Percentiles rank a stretch among this genome's conserved stretches.
Conservation (phyloP, 2,888 invertebrate genomes). For the Eumerus sabulonum region DNA sequence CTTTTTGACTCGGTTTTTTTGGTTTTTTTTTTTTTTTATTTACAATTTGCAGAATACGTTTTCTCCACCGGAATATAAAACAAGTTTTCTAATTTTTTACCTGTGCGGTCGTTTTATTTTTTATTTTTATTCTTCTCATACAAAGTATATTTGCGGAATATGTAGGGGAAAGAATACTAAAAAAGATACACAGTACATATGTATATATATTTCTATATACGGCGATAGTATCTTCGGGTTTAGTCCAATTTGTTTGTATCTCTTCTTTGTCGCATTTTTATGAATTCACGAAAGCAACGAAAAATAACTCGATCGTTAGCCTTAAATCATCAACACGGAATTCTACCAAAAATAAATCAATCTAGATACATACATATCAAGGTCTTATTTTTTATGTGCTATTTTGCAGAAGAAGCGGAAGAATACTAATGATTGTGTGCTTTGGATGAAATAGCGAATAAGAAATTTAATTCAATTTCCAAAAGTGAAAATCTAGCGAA, state of each 20-base stretch:
- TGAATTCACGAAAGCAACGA: conserved; percentile 43
- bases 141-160: conserved; percentile 37
- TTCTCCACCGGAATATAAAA: conserved; percentile 35
- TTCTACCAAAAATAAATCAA: no score
- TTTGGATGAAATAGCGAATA: conserved; percentile 25
- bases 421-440: conserved; percentile 55
- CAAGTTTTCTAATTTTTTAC: conserved; percentile 50
- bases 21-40: no score
- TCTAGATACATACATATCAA: no score
- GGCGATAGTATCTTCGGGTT: conserved; percentile 14
- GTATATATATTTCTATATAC: conserved; percentile 8
- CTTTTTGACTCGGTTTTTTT: not conserved
- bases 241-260: conserved; percentile 50
- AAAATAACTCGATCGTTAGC: conserved; percentile 49
- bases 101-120: conserved; percentile 12
- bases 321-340: conserved; percentile 31
- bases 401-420: conserved; percentile 40
- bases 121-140: no score
- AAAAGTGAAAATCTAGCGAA: conserved; percentile 38
- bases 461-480: conserved; percentile 43
- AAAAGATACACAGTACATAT: conserved; percentile 12
- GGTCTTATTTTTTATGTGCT: conserved; percentile 25
- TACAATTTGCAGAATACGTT: conserved; percentile 29
- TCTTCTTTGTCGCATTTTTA: conserved; percentile 38
- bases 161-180: conserved; percentile 4